phyloP scores from a whole-genome alignment of 2,113 vertebrate species.

The Chascanopsetta lugubris region DNA sequence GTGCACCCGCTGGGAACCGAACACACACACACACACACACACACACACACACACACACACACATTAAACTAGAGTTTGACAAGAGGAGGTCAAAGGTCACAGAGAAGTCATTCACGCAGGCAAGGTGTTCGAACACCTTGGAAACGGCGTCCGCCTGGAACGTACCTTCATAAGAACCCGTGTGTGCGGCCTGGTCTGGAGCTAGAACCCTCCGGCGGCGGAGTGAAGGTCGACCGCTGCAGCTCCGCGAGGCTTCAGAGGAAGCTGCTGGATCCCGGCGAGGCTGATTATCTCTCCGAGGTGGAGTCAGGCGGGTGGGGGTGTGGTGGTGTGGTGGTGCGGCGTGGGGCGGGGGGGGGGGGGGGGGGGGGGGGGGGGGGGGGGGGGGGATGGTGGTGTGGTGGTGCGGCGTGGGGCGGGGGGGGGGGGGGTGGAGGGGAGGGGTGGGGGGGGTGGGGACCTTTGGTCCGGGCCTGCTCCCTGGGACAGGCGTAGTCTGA shows the following conservation, averaged over 20 bases:
- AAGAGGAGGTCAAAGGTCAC: no score
- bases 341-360: no score
- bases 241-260: conserved; percentile 30
- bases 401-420: conserved; percentile 7
- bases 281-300: conserved; percentile 42
- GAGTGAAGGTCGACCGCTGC: conserved; percentile 22
- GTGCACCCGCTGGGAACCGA: conserved; percentile 43
- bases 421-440: no score
- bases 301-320: conserved; percentile 48
- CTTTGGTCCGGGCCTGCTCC: conserved; percentile 69
- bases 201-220: not conserved
- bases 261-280: conserved; percentile 27
- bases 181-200: not conserved
- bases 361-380: conserved; percentile 13
- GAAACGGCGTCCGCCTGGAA: not conserved
- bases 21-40: conserved; percentile 7
- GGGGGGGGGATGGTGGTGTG: no score
- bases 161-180: conserved; percentile 51
- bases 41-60: no score
- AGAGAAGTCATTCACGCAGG: no score
- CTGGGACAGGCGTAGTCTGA: conserved; percentile 56
- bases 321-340: no score
- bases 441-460: conserved; percentile 30
- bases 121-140: no score
- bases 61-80: no score